These are phyloP conservation scores for Peromyscus attwateri DNA, from an alignment of 2,797 vertebrate species.

Conservation along the genomic window DNA sequence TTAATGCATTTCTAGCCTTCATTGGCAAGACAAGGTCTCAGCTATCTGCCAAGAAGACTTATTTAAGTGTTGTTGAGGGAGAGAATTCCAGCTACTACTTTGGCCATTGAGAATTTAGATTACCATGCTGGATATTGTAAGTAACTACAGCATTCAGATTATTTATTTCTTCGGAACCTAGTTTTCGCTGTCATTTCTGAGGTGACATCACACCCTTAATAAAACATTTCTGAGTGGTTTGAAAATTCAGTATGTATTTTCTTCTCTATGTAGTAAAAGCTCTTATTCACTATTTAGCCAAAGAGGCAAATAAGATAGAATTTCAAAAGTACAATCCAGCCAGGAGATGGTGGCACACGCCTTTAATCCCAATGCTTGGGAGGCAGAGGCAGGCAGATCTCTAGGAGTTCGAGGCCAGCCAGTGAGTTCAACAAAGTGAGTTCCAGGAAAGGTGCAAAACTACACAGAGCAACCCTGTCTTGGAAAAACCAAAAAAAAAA, in stretches of 20 bases:
- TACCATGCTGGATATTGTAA: slow-evolving; percentile 35
- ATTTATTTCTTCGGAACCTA: slow-evolving; percentile 31
- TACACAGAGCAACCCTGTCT: no score
- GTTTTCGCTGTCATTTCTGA: slow-evolving; percentile 48
- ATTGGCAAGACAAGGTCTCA: not conserved
- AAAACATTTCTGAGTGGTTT: slow-evolving; percentile 11
- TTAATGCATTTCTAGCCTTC: not conserved
- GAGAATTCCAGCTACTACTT: slow-evolving; percentile 15
- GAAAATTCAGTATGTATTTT: slow-evolving; percentile 50
- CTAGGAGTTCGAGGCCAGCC: no score
- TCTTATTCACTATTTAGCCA: slow-evolving; percentile 28
- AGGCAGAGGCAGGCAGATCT: no score
- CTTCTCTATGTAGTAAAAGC: slow-evolving; percentile 38
- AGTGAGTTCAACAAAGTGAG: no score
- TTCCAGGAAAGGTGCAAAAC: no score
- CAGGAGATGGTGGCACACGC: no score
- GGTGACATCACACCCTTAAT: slow-evolving; percentile 40
- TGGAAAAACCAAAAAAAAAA: no score
- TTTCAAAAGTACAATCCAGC: not conserved
- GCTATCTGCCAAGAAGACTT: slow-evolving; percentile 17
- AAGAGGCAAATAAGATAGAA: slow-evolving; percentile 22
- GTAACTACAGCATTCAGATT: slow-evolving; percentile 52
- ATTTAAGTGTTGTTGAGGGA: slow-evolving; percentile 37
- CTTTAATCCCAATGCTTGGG: no score
- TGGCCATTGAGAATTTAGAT: slow-evolving; percentile 45